A percentile compares a stretch with the other conserved stretches of the same genome.
phyloP scores from a whole-genome alignment of 2,888 invertebrate genomes.

The Noctuana brunneofusca region DNA sequence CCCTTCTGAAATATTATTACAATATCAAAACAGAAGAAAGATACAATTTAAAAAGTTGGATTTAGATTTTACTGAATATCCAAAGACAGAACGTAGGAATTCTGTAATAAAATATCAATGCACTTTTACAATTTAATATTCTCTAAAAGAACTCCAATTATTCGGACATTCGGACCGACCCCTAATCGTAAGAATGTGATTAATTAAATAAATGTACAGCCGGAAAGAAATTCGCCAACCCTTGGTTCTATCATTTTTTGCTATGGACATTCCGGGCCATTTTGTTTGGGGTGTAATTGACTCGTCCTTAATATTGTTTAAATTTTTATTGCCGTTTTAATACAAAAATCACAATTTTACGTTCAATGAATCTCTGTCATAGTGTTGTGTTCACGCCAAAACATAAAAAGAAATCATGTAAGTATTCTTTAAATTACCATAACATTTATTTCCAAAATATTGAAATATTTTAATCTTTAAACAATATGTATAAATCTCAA shows the following conservation, averaged over 20 bases:
- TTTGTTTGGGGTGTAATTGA: slow-evolving; percentile 72
- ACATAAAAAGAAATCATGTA: no score
- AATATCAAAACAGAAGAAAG: slow-evolving; percentile 53
- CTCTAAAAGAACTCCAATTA: slow-evolving; percentile 63
- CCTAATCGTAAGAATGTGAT: slow-evolving; percentile 79
- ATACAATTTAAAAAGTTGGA: background rate
- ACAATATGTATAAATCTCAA: no score
- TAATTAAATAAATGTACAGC: slow-evolving; percentile 80
- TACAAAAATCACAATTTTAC: background rate
- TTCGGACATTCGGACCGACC: slow-evolving; percentile 73
- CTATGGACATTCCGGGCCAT: slow-evolving; percentile 70
- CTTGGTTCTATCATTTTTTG: slow-evolving; percentile 68
- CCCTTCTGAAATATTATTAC: slow-evolving; percentile 67
- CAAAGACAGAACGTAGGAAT: no score
- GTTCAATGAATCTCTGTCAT: no score
- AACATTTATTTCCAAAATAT: no score
- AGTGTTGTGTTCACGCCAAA: no score
- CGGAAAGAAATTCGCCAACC: slow-evolving; percentile 76
- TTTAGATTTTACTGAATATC: no score
- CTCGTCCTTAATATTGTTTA: slow-evolving; percentile 72
- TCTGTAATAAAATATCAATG: slow-evolving; percentile 3
- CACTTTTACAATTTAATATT: slow-evolving; percentile 31
- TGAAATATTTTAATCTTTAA: no score
- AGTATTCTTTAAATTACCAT: no score
- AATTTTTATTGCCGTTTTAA: slow-evolving; percentile 43